Percentiles rank a stretch among this genome's conserved stretches.
Evolutionary conservation across 1,140 invertebrate genomes (phyloP).

Genomic region (Drosophila fuyamai): DNA sequence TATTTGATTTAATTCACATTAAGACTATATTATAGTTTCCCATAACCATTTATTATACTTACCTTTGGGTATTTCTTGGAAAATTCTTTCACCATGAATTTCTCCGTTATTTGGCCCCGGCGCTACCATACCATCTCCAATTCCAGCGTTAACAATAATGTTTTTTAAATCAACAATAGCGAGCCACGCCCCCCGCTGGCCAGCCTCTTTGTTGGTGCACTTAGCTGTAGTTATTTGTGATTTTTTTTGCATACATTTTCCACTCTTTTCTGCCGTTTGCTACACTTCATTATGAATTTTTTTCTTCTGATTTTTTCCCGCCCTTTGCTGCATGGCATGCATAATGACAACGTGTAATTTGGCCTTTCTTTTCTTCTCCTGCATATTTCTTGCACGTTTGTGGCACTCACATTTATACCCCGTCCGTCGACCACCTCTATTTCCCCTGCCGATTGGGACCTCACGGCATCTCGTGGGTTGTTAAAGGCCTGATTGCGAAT

Average conservation of each 20-base stretch:
- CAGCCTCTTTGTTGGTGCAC: conserved; percentile 19
- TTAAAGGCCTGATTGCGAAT: conserved; percentile 54
- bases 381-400: conserved; percentile 54
- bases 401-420: conserved; percentile 34
- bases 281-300: conserved; percentile 67
- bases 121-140: neutral
- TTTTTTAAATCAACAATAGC: conserved; percentile 55
- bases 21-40: too few species aligned
- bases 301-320: conserved; percentile 19
- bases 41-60: too few species aligned
- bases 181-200: conserved; percentile 1
- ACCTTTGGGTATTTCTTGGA: neutral
- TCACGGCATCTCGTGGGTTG: conserved; percentile 52
- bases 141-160: conserved; percentile 28
- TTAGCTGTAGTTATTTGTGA: conserved; percentile 14
- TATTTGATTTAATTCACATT: too few species aligned
- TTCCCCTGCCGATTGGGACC: conserved; percentile 21
- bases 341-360: conserved; percentile 79
- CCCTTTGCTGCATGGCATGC: conserved; percentile 45
- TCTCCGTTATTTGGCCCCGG: neutral
- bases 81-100: neutral
- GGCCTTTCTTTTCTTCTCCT: conserved; percentile 68
- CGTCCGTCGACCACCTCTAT: neutral
- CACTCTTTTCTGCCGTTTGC: conserved; percentile 38
- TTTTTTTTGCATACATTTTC: neutral